Evolutionary conservation across 2,113 vertebrate species (phyloP).

Genomic region (Octodon degus): DNA sequence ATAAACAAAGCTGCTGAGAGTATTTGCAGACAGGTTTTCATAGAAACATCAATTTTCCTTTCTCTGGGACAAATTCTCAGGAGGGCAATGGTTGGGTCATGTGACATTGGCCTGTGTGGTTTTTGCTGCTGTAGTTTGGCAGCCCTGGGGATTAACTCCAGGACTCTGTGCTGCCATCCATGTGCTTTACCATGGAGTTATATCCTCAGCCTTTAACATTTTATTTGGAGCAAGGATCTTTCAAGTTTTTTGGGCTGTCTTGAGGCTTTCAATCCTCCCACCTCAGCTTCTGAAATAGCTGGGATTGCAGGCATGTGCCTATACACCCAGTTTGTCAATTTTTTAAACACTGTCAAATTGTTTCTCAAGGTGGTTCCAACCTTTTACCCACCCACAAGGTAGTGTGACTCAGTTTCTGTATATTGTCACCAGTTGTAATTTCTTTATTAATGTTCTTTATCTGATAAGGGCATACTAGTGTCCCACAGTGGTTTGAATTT

Average conservation of each 20-base stretch:
- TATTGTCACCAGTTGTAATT: too few relatives aligned
- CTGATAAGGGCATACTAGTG: not conserved
- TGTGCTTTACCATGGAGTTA: not conserved
- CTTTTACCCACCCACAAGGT: not conserved
- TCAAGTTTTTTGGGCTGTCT: not conserved
- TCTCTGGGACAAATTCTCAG: not conserved
- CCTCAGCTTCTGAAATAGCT: not conserved
- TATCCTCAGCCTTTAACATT: not conserved
- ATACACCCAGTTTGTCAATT: not conserved
- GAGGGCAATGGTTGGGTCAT: too few relatives aligned
- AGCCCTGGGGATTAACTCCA: not conserved
- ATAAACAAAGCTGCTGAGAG: not conserved
- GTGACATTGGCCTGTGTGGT: too few relatives aligned
- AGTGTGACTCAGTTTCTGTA: not conserved
- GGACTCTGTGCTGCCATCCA: not conserved
- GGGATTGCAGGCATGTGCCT: not conserved
- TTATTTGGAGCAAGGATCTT: not conserved
- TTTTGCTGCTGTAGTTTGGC: not conserved
- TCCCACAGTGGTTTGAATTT: not conserved
- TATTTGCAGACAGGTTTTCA: not conserved
- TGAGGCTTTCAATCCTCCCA: not conserved
- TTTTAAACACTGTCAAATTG: not conserved
- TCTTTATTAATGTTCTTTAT: not conserved
- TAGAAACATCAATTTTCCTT: not conserved
- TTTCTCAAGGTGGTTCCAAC: not conserved